Evolutionary conservation across 2,113 vertebrate species (phyloP).

Genomic region (Psittacara wagleri): DNA sequence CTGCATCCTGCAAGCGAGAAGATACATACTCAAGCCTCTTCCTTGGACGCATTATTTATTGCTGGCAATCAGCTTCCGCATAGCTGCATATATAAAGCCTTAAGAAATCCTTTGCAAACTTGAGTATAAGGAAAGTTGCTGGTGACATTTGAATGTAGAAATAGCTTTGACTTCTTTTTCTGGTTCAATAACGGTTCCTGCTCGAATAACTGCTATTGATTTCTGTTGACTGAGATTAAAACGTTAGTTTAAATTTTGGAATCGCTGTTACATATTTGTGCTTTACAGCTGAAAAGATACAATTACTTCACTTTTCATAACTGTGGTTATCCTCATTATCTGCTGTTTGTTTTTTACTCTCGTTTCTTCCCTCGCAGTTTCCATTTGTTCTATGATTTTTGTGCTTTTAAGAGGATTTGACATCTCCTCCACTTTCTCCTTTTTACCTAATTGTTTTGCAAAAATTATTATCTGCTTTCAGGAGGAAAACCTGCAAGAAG

Average conservation of each 20-base stretch:
- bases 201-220: background rate
- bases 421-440: background rate
- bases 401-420: background rate
- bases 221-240: background rate
- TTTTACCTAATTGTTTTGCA: background rate
- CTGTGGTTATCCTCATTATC: background rate
- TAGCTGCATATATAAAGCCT: conserved; percentile 31
- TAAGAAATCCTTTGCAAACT: conserved; percentile 54
- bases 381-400: background rate
- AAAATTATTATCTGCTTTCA: background rate
- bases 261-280: background rate
- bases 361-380: background rate
- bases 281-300: background rate
- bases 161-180: background rate
- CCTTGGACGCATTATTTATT: conserved; percentile 46
- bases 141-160: conserved; percentile 10
- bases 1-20: conserved; percentile 61
- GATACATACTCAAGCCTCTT: conserved; percentile 15
- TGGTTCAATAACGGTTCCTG: background rate
- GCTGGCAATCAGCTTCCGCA: conserved; percentile 26
- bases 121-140: conserved; percentile 15
- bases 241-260: background rate
- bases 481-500: background rate
- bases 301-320: background rate
- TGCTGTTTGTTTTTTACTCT: background rate